These are phyloP conservation scores for Enteromius afrohamiltoni DNA, from an alignment of 2,797 vertebrate species.

Conservation along the genomic window DNA sequence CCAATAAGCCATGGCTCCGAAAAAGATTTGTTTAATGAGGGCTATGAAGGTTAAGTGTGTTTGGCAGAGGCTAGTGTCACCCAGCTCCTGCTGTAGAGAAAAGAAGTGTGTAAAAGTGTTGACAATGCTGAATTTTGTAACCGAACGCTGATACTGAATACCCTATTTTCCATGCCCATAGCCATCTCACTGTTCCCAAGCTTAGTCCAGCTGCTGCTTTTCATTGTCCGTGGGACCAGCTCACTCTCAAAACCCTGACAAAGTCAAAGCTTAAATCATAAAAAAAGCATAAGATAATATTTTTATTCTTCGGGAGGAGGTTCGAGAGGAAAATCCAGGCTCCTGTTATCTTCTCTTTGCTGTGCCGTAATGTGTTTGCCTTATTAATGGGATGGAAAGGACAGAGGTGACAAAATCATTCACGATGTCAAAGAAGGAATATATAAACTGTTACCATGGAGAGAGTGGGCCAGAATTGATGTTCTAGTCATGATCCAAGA, in stretches of 20 bases:
- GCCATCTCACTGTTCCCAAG: constrained; percentile 2
- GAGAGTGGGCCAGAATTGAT: constrained; percentile 14
- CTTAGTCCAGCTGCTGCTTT: constrained; percentile 40
- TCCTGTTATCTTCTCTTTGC: constrained; percentile 47
- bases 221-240: constrained; percentile 37
- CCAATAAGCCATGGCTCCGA: background rate
- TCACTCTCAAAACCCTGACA: constrained; percentile 54
- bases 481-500: constrained; percentile 19
- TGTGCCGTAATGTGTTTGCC: constrained; percentile 44
- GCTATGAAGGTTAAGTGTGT: constrained; percentile 73
- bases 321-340: constrained; percentile 14
- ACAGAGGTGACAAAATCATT: constrained; percentile 46
- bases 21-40: constrained; percentile 54
- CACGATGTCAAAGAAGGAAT: constrained; percentile 22
- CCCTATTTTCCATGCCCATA: constrained; percentile 61
- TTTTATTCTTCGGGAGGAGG: constrained; percentile 59
- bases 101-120: constrained; percentile 62
- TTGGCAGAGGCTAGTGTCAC: constrained; percentile 64
- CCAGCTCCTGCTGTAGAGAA: background rate
- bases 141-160: constrained; percentile 69
- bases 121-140: constrained; percentile 72
- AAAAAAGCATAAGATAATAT: constrained; percentile 66
- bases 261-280: constrained; percentile 61
- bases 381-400: constrained; percentile 58
- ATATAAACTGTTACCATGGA: constrained; percentile 30